Percentiles rank a stretch among this genome's conserved stretches.
Evolutionary conservation across 2,888 invertebrate genomes (phyloP).

Genomic region (Plebejus argus): DNA sequence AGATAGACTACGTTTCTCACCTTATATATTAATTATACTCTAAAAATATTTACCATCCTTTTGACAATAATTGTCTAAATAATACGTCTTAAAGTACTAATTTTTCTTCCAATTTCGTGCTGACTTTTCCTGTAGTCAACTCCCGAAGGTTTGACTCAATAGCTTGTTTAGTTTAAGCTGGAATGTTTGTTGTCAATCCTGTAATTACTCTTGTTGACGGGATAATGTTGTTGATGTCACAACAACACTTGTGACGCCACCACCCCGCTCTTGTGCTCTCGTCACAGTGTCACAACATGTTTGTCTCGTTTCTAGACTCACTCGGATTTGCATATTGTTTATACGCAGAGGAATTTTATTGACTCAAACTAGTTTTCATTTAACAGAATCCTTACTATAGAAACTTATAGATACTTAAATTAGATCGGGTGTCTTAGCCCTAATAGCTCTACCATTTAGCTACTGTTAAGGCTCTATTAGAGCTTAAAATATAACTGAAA

Average conservation of each 20-base stretch:
- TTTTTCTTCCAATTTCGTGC: neutral
- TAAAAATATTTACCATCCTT: neutral
- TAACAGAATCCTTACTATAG: neutral
- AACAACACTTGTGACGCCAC: slow-evolving; percentile 46
- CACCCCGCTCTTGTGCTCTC: slow-evolving; percentile 72
- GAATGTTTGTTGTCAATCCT: neutral
- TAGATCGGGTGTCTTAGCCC: neutral
- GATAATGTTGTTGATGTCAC: neutral
- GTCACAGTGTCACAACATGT: slow-evolving; percentile 33
- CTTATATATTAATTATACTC: neutral
- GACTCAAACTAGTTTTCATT: neutral
- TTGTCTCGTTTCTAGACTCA: slow-evolving; percentile 50
- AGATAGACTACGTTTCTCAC: neutral
- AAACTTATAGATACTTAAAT: neutral
- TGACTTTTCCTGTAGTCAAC: neutral
- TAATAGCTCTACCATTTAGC: no score
- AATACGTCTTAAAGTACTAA: no score
- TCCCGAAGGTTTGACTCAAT: neutral
- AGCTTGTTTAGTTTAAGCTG: neutral
- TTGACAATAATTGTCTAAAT: neutral
- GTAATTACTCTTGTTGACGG: neutral
- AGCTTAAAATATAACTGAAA: no score
- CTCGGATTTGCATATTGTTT: slow-evolving; percentile 69
- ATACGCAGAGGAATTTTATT: slow-evolving; percentile 44
- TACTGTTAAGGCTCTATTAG: no score